Percentiles rank a stretch among this genome's conserved stretches.
Conservation (phyloP, 1,140 invertebrate genomes). For the Dryas iulia region DNA sequence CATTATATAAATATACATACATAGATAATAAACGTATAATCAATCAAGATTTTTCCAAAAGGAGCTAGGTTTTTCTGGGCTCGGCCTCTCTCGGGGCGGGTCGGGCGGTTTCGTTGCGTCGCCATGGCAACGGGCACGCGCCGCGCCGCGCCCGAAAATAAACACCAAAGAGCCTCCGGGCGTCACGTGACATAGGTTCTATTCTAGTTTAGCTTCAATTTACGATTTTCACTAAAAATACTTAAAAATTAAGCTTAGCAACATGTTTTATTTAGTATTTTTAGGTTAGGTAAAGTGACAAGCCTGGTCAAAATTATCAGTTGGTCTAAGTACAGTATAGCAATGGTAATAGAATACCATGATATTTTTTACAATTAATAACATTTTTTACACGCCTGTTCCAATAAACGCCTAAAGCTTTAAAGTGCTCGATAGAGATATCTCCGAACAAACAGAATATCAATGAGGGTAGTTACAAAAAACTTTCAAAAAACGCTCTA, state of each 20-base stretch:
- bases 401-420: not conserved
- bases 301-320: too few species aligned
- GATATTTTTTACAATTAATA: not conserved
- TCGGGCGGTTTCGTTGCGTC: conserved; percentile 57
- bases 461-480: not conserved
- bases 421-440: not conserved
- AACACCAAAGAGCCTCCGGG: conserved; percentile 53
- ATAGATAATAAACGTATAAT: conserved; percentile 27
- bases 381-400: not conserved
- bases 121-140: conserved; percentile 67
- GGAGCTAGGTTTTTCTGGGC: conserved; percentile 43
- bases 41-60: conserved; percentile 46
- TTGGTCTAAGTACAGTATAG: too few species aligned
- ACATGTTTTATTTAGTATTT: too few species aligned
- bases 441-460: not conserved
- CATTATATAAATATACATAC: not conserved
- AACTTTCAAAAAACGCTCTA: not conserved
- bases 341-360: too few species aligned
- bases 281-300: too few species aligned
- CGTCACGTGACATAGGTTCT: conserved; percentile 23
- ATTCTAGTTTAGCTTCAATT: not conserved
- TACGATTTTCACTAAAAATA: too few species aligned
- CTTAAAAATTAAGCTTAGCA: too few species aligned
- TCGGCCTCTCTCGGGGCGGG: conserved; percentile 42
- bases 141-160: conserved; percentile 66